Conservation (phyloP, 1,140 invertebrate genomes). For the Drusus annulatus region DNA sequence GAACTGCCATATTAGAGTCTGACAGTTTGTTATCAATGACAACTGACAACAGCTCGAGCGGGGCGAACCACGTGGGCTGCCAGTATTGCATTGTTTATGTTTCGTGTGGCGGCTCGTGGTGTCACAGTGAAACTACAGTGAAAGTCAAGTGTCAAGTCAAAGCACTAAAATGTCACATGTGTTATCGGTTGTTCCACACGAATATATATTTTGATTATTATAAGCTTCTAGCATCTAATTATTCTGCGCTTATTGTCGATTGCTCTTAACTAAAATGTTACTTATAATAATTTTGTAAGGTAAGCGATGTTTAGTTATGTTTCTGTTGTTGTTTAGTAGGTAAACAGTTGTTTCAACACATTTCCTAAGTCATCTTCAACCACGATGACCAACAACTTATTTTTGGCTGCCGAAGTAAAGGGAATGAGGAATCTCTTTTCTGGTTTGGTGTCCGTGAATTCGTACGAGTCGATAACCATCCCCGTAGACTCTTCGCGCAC, state of each 20-base stretch:
- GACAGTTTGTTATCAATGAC: conserved; percentile 12
- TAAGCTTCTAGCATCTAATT: conserved; percentile 58
- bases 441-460: conserved; percentile 73
- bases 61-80: conserved; percentile 60
- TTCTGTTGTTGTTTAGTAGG: conserved; percentile 61
- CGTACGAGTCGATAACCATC: conserved; percentile 77
- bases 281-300: conserved; percentile 44
- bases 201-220: conserved; percentile 32
- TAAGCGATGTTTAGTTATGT: conserved; percentile 43
- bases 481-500: conserved; percentile 76
- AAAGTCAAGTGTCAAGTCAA: conserved; percentile 4
- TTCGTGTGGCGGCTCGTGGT: conserved; percentile 7
- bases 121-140: background rate
- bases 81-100: background rate
- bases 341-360: conserved; percentile 72
- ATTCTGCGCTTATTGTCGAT: conserved; percentile 58
- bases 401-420: conserved; percentile 68
- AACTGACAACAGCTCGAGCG: too few species aligned
- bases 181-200: conserved; percentile 35
- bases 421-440: conserved; percentile 75
- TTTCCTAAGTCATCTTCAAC: conserved; percentile 74
- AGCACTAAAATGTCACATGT: conserved; percentile 49
- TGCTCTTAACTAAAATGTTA: conserved; percentile 52
- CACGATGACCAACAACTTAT: conserved; percentile 69
- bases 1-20: background rate